A percentile compares a stretch with the other conserved stretches of the same genome.
These are phyloP conservation scores for Sterna hirundo DNA, from an alignment of 2,113 vertebrate genomes.

Conservation along the genomic window DNA sequence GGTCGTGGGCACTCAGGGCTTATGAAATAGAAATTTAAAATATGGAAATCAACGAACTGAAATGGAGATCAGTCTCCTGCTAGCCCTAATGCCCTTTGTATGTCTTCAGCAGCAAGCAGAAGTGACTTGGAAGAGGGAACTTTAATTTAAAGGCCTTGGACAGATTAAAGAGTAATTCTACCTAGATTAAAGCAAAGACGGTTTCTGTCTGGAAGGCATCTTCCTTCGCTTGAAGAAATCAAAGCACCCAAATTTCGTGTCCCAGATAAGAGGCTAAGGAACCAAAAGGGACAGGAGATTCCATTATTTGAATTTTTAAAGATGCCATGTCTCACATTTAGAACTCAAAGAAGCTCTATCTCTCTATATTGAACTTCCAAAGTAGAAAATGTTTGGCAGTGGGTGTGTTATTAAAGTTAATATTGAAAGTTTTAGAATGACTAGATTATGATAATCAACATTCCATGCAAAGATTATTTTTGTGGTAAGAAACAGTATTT, in stretches of 20 bases:
- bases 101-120: not conserved
- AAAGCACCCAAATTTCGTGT: not conserved
- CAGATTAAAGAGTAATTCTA: not conserved
- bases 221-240: not conserved
- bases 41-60: not conserved
- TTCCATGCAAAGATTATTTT: not conserved
- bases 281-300: not conserved
- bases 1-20: not conserved
- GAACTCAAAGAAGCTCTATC: not conserved
- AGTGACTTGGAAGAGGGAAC: not conserved
- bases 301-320: not conserved
- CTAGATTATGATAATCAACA: not conserved
- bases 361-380: not conserved
- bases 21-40: not conserved
- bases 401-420: not conserved
- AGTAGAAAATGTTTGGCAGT: not conserved
- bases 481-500: not conserved
- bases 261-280: not conserved
- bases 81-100: not conserved
- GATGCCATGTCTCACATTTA: not conserved
- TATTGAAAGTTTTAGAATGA: not conserved
- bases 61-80: not conserved
- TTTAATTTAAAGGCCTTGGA: not conserved
- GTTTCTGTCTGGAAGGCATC: not conserved
- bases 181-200: not conserved